A percentile compares a stretch with the other conserved stretches of the same genome.
These are phyloP conservation scores for Torymus auratus DNA, from an alignment of 2,888 invertebrate genomes.

Conservation along the genomic window DNA sequence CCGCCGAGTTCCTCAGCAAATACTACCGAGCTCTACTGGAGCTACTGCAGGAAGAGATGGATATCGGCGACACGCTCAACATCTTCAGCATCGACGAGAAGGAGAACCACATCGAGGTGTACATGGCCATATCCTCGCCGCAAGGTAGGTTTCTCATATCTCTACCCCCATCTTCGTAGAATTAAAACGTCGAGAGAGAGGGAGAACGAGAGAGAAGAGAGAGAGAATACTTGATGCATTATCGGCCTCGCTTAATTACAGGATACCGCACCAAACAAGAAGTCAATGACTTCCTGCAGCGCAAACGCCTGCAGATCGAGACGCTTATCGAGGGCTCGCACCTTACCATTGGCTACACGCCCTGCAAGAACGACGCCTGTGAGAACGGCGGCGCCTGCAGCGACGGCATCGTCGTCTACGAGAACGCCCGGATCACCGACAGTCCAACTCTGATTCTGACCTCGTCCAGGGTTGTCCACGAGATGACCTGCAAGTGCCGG, in stretches of 20 bases:
- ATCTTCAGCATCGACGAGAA: constrained; percentile 87
- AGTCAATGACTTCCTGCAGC: constrained; percentile 82
- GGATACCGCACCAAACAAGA: constrained; percentile 83
- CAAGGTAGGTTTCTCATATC: constrained; percentile 63
- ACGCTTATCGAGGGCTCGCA: constrained; percentile 81
- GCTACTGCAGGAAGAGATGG: constrained; percentile 83
- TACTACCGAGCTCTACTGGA: constrained; percentile 87
- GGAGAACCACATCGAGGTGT: constrained; percentile 83
- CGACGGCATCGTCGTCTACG: constrained; percentile 83
- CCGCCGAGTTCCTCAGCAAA: constrained; percentile 86
- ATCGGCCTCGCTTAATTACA: constrained; percentile 6
- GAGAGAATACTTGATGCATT: not conserved
- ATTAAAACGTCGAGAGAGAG: too few species aligned
- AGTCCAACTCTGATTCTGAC: constrained; percentile 90
- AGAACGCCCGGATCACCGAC: constrained; percentile 86
- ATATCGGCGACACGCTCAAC: constrained; percentile 81
- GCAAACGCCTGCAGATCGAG: constrained; percentile 82
- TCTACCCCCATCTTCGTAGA: too few species aligned
- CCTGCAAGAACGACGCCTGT: constrained; percentile 85
- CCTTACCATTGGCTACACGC: constrained; percentile 86
- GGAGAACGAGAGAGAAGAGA: too few species aligned
- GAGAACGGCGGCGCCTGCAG: constrained; percentile 88
- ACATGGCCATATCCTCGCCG: constrained; percentile 82
- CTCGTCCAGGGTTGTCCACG: constrained; percentile 87
- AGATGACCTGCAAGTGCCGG: constrained; percentile 88